A percentile compares a stretch with the other conserved stretches of the same genome.
Evolutionary conservation across 2,113 vertebrate species (phyloP).

Genomic region (Archocentrus centrarchus): DNA sequence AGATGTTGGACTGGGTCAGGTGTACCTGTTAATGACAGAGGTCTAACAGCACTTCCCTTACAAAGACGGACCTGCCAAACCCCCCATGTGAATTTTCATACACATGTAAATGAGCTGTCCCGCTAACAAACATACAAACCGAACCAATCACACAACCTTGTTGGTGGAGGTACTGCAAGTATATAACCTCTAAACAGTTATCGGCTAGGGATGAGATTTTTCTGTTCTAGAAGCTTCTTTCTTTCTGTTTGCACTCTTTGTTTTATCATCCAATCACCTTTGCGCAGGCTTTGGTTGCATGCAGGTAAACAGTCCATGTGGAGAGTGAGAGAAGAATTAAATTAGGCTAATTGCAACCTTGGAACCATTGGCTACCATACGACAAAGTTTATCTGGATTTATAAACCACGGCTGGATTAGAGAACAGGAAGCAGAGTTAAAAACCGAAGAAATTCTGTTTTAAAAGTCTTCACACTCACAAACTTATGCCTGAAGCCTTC

Average conservation of each 20-base stretch:
- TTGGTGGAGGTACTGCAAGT: background rate
- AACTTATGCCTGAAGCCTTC: background rate
- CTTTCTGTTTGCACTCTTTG: background rate
- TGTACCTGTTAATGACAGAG: background rate
- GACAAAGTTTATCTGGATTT: background rate
- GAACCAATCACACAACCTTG: background rate
- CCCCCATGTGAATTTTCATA: fast-evolving
- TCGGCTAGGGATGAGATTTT: background rate
- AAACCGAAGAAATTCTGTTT: background rate
- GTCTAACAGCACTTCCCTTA: too few species aligned
- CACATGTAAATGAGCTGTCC: background rate
- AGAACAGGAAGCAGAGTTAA: background rate
- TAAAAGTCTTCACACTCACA: background rate
- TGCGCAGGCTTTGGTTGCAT: background rate
- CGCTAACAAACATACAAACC: background rate
- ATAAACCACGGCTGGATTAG: background rate
- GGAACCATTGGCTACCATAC: background rate
- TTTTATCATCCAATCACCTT: background rate
- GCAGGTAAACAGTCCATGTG: background rate
- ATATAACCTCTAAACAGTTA: background rate
- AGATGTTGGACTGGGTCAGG: background rate
- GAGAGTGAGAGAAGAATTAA: background rate
- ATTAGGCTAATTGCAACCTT: background rate
- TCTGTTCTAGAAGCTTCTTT: background rate
- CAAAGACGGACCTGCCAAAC: too few species aligned